phyloP scores from a whole-genome alignment of 1,140 invertebrate genomes.

The Colletes latitarsis region DNA sequence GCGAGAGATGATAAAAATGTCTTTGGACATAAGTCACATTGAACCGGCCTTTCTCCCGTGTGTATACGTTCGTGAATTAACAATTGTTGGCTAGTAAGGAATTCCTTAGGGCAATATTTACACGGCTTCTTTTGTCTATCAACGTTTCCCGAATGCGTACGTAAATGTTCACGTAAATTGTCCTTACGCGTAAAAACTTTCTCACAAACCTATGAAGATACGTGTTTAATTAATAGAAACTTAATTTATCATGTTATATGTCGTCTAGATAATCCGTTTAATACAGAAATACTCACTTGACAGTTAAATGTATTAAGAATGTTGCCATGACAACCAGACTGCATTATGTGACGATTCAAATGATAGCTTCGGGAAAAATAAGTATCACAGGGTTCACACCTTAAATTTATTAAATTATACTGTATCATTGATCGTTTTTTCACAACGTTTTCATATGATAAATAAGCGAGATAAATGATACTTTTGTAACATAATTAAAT shows the following conservation, averaged over 20 bases:
- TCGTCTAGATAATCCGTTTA: conserved; percentile 59
- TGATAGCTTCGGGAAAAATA: conserved; percentile 90
- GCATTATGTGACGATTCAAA: conserved; percentile 87
- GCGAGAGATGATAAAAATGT: conserved; percentile 86
- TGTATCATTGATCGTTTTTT: conserved; percentile 54
- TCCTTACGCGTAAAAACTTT: conserved; percentile 89
- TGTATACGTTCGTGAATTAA: conserved; percentile 87
- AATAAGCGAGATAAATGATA: neutral
- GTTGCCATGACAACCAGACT: conserved; percentile 87
- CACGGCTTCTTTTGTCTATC: conserved; percentile 86
- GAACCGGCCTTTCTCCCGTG: conserved; percentile 86
- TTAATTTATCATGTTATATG: conserved; percentile 18
- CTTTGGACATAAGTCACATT: conserved; percentile 86
- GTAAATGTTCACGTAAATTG: conserved; percentile 88
- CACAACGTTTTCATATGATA: conserved; percentile 5
- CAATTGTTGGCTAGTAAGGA: conserved; percentile 85
- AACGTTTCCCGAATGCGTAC: conserved; percentile 86
- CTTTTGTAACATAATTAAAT: neutral
- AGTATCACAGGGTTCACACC: conserved; percentile 83
- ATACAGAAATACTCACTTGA: conserved; percentile 78
- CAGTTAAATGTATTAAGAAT: conserved; percentile 83
- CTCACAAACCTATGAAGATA: conserved; percentile 84
- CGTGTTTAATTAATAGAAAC: conserved; percentile 30
- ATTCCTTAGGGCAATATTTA: conserved; percentile 86
- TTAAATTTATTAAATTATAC: conserved; percentile 70